These are phyloP conservation scores for Clitarchus hookeri DNA, from an alignment of 2,888 invertebrate species.

Conservation along the genomic window DNA sequence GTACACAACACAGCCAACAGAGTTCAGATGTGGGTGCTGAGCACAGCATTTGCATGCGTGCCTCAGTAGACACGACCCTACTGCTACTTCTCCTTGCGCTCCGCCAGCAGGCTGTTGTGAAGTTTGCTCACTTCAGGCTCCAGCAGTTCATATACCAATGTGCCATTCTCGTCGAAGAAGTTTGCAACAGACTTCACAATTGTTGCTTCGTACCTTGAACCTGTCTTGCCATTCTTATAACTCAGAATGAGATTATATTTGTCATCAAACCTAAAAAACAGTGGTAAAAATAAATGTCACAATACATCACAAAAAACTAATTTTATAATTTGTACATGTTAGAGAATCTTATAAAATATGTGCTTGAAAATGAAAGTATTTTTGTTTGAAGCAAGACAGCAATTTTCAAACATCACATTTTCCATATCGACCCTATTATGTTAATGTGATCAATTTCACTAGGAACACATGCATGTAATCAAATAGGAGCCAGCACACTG, in stretches of 20 bases:
- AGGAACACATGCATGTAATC: no score
- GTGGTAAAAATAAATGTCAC: not conserved
- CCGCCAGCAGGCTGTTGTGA: conserved; percentile 74
- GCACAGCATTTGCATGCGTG: no score
- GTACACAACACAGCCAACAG: not conserved
- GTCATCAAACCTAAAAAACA: conserved; percentile 80
- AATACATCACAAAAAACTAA: not conserved
- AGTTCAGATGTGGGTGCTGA: not conserved
- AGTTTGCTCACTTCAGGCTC: conserved; percentile 79
- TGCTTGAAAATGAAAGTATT: conserved; percentile 28
- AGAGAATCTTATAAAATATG: not conserved
- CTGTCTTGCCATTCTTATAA: conserved; percentile 69
- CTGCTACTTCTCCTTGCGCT: conserved; percentile 77
- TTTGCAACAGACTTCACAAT: conserved; percentile 84
- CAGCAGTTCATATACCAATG: conserved; percentile 74
- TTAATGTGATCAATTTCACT: no score
- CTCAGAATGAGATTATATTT: conserved; percentile 82
- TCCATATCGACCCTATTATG: no score
- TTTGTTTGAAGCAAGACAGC: no score
- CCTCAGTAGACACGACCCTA: not conserved
- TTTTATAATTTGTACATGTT: not conserved
- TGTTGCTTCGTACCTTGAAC: conserved; percentile 68
- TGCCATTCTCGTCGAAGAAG: conserved; percentile 89
- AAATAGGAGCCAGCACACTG: no score
- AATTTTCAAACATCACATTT: no score